Percentiles rank a stretch among this genome's conserved stretches.
phyloP scores from a whole-genome alignment of 2,888 invertebrate genomes.

The Dolichopus griseipennis region DNA sequence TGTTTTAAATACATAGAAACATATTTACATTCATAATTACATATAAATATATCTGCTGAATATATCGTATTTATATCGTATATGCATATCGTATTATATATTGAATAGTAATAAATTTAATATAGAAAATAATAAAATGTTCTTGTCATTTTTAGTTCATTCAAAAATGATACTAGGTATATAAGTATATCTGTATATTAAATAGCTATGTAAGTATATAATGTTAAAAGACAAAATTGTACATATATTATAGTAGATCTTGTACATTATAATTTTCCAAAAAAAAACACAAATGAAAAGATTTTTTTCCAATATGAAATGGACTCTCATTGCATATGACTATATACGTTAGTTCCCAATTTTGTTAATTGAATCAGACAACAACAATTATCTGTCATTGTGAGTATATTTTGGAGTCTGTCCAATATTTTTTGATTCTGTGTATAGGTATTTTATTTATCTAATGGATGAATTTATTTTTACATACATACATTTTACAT shows the following conservation, averaged over 20 bases:
- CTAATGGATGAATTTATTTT: too few relatives aligned
- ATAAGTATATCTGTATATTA: too few relatives aligned
- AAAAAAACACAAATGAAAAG: background rate
- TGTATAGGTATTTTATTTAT: too few relatives aligned
- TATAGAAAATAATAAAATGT: background rate
- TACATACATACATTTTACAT: too few relatives aligned
- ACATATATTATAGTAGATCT: too few relatives aligned
- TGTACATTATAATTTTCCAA: background rate
- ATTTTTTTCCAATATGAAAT: background rate
- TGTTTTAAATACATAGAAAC: too few relatives aligned
- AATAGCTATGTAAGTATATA: too few relatives aligned
- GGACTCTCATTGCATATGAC: background rate
- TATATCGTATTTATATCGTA: background rate
- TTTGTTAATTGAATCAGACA: slow-evolving; percentile 4
- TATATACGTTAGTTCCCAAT: background rate
- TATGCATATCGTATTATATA: background rate
- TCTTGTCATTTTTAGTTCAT: slow-evolving; percentile 1
- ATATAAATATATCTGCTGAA: background rate
- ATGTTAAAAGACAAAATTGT: too few relatives aligned
- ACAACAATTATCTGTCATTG: background rate
- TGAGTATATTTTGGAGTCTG: background rate
- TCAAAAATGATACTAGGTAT: background rate
- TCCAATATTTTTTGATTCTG: background rate
- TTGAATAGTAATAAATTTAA: background rate
- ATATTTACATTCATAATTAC: background rate